These are phyloP conservation scores for Scolopax mira DNA, from an alignment of 2,113 vertebrate species.

Conservation along the genomic window DNA sequence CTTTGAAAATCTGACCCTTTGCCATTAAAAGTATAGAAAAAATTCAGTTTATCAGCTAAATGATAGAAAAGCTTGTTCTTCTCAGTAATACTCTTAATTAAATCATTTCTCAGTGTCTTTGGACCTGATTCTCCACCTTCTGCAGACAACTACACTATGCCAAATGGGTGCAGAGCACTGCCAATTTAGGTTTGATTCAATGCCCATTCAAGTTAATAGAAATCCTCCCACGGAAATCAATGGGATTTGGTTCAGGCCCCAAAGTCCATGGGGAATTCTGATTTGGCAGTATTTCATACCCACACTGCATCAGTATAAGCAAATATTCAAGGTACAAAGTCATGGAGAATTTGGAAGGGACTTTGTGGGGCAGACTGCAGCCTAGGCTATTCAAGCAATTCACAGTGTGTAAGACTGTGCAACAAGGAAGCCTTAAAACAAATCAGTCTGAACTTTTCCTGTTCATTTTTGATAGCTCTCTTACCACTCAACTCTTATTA, in stretches of 20 bases:
- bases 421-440: neutral
- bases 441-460: neutral
- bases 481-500: neutral
- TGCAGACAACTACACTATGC: constrained; percentile 16
- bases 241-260: constrained; percentile 30
- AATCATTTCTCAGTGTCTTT: constrained; percentile 47
- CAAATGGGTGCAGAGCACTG: constrained; percentile 43
- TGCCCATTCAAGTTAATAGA: constrained; percentile 54
- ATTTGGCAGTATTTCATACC: neutral
- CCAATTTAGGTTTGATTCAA: constrained; percentile 58
- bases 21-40: neutral
- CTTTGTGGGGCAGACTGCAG: neutral
- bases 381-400: neutral
- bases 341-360: neutral
- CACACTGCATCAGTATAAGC: neutral
- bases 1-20: constrained; percentile 4
- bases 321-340: neutral
- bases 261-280: constrained; percentile 17
- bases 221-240: constrained; percentile 42
- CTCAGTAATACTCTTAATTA: constrained; percentile 37
- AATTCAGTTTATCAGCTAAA: neutral
- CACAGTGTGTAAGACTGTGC: neutral
- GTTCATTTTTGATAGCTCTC: neutral
- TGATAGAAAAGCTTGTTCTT: neutral
- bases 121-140: constrained; percentile 57